Evolutionary conservation across 2,888 invertebrate species (phyloP).

Genomic region (Calameuta filiformis): DNA sequence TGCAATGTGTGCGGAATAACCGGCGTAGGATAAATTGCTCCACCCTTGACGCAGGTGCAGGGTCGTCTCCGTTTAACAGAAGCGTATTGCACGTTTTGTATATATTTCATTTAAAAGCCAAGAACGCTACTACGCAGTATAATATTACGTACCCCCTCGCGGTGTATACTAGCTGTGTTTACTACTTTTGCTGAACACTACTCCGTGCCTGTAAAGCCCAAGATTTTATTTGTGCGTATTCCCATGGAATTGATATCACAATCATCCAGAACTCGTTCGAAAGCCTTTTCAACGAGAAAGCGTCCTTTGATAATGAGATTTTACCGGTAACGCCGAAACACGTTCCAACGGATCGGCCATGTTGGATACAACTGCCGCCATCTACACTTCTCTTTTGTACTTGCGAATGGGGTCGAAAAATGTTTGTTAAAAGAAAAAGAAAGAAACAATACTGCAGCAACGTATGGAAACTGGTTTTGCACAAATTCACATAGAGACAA

Average conservation of each 20-base stretch:
- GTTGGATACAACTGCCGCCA: neutral
- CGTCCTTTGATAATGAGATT: neutral
- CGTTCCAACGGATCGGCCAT: neutral
- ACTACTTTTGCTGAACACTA: neutral
- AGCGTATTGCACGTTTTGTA: neutral
- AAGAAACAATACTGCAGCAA: neutral
- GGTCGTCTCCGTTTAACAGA: neutral
- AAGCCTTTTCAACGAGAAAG: neutral
- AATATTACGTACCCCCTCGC: neutral
- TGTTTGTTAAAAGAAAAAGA: neutral
- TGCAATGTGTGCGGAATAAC: constrained; percentile 9
- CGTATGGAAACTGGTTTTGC: neutral
- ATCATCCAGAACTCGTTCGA: neutral
- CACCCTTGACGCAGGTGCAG: constrained; percentile 7
- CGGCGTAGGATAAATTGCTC: constrained; percentile 6
- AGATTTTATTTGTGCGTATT: neutral
- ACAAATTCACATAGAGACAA: neutral
- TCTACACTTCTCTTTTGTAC: neutral
- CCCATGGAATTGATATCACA: neutral
- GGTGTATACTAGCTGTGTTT: neutral
- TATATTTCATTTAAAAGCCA: neutral
- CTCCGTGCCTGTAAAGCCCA: neutral
- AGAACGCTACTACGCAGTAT: neutral
- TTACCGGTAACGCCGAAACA: neutral
- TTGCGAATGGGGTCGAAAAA: neutral